These are phyloP conservation scores for Styela clava DNA, from an alignment of 23 tunicate species.

Conservation along the genomic window DNA sequence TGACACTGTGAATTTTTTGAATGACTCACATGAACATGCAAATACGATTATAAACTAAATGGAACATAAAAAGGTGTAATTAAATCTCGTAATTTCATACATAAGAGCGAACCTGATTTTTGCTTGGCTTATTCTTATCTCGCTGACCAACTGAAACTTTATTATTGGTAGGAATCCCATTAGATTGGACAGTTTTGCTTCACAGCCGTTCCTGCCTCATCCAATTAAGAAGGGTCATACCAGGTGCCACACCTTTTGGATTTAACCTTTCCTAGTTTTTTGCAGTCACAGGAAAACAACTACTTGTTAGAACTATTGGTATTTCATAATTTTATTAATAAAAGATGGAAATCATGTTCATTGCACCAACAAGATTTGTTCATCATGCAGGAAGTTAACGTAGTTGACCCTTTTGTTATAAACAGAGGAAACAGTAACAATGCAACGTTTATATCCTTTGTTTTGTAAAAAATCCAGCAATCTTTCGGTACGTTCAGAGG, in stretches of 20 bases:
- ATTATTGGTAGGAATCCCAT: neutral
- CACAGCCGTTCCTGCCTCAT: slow-evolving; percentile 21
- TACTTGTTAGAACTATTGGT: no score
- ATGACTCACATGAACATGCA: neutral
- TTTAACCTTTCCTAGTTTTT: no score
- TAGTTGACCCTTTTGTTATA: no score
- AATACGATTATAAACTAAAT: neutral
- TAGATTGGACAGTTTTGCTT: neutral
- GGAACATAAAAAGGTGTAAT: neutral
- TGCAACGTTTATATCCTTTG: no score
- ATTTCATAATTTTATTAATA: no score
- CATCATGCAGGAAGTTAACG: no score
- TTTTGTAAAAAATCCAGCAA: no score
- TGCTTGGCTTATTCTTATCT: neutral
- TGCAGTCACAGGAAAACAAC: no score
- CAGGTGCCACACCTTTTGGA: slow-evolving; percentile 7
- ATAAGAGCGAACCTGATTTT: neutral
- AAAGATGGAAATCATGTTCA: no score
- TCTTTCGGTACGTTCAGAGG: no score
- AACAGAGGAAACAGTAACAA: no score
- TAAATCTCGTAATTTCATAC: neutral
- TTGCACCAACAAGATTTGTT: no score
- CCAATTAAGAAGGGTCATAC: slow-evolving; percentile 24
- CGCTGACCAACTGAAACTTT: neutral
- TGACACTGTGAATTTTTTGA: neutral